Base-by-base conservation (phyloP, 2,888 invertebrate genomes). In the Plutella xylostella region DNA sequence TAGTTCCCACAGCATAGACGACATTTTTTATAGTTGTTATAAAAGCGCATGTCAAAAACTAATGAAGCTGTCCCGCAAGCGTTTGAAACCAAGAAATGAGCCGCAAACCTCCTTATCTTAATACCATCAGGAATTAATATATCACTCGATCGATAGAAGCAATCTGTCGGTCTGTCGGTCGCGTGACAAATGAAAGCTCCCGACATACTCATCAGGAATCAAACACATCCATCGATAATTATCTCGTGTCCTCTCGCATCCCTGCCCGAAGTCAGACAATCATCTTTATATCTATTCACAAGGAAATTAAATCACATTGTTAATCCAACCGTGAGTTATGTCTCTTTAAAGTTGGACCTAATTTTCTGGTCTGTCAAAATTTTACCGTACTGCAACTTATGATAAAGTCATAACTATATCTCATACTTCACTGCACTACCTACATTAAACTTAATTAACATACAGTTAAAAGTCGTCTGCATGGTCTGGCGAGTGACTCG, bases 51-150 rank as follows among this genome's bases (percentile, higher is more conserved):
- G n/a, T n/a, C 38, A 43, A 48, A 51, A 55, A 57, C 57, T 56
- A 60, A 61, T 61, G 59, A 62, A 55, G 50, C 41, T 42, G 48
- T 51, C 46, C 51, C 54, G 12, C 19, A 12, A 12, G n/a, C n/a
- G n/a, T n/a, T n/a, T n/a, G n/a, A n/a, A n/a, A 30, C 19, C 37
- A 19, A 11, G 19, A 19, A 37, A 37, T 37, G 7, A 19, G 20
- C 37, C 37, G 37, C 5, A 28, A n/a, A 48, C 49, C 42, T 47
- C 55, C 57, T 59, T 65, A 69, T 69, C 69, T 65, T 62, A 65
- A 65, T 63, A 60, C 58, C 63, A 65, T 68, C 68, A 59, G 55
- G 57, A 57, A 61, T 64, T 64, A 65, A 67, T 68, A 68, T 57
- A 68, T 69, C 68, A 68, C 63, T 61, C 59, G 53, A 57, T 60